Evolutionary conservation across 2,888 invertebrate species (phyloP), one percentile per base, ranked within the genome.

Genomic region (Eupithecia centaureata): DNA sequence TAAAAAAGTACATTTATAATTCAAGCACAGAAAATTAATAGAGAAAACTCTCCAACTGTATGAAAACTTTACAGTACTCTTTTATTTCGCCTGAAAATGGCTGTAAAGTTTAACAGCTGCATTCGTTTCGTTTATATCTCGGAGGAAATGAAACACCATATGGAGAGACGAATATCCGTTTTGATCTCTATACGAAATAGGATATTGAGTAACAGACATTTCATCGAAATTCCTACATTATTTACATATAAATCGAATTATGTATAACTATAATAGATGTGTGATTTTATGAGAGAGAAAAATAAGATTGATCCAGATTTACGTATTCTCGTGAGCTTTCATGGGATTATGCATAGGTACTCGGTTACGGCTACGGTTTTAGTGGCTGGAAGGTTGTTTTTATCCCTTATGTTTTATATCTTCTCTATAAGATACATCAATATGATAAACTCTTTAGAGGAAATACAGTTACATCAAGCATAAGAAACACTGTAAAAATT

Each of bases 241-340:
- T 71, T 69, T 65, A 35, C 69, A 71, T 73, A 69, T 71, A 73
- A 67, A 71, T 73, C 54, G 73, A 73, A 67, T 63, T 61, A 64
- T 65, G 25, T 52, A 5, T 52, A 52, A 27, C 27, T 71, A 65
- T 70, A 70, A 61, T 60, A 38, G 62, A 54, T 28, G 12, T 13
- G 65, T 32, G 30, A 8, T 7, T 54, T 59, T 65, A 62, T 58
- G 58, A 33, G 35, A 51, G 5, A 7, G 52, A 52, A 52, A 27
- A 22, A 25, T 10, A 52, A 22, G 27, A 27, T 52, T 52, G 27
- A 52, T 52, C 15, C 27, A 27, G 52, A 47, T 47, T 47, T 52
- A 52, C 15, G 52, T 10, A 5, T 27, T 15, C 27, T 47, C 27
- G 27, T 5, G 52, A 52, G 52, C 27, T 52, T 52, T 27, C 52